These are phyloP conservation scores for Notocelia uddmanniana DNA, from an alignment of 2,888 invertebrate genomes.

Conservation along the genomic window DNA sequence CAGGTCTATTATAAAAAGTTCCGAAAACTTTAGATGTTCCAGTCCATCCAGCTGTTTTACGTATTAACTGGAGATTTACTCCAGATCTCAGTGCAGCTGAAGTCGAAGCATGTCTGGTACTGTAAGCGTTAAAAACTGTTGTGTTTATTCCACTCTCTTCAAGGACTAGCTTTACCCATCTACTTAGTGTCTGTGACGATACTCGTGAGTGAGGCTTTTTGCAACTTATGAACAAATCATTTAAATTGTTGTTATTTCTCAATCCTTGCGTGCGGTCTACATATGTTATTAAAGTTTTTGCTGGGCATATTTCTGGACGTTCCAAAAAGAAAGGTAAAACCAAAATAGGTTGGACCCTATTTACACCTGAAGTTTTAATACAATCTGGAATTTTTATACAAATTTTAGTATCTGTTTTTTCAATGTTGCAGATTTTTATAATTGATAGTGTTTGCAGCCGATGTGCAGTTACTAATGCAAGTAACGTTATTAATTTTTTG, in stretches of 20 bases:
- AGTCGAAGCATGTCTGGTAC: constrained; percentile 50
- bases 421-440: no score
- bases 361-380: constrained; percentile 30
- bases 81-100: constrained; percentile 46
- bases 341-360: constrained; percentile 14
- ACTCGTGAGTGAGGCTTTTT: no score
- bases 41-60: constrained; percentile 45
- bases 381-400: no score
- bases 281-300: constrained; percentile 41
- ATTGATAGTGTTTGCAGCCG: no score
- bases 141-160: constrained; percentile 46
- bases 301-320: neutral
- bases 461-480: constrained; percentile 2
- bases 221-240: neutral
- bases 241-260: neutral
- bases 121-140: constrained; percentile 47
- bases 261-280: neutral
- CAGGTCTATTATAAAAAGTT: neutral
- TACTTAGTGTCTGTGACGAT: no score
- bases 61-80: constrained; percentile 47
- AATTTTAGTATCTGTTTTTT: no score
- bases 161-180: no score
- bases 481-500: constrained; percentile 9
- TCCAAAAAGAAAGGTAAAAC: constrained; percentile 23
- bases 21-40: constrained; percentile 17